These are phyloP conservation scores for Andinoacara biseriatus DNA, from an alignment of 2,113 vertebrate genomes.

Conservation along the genomic window DNA sequence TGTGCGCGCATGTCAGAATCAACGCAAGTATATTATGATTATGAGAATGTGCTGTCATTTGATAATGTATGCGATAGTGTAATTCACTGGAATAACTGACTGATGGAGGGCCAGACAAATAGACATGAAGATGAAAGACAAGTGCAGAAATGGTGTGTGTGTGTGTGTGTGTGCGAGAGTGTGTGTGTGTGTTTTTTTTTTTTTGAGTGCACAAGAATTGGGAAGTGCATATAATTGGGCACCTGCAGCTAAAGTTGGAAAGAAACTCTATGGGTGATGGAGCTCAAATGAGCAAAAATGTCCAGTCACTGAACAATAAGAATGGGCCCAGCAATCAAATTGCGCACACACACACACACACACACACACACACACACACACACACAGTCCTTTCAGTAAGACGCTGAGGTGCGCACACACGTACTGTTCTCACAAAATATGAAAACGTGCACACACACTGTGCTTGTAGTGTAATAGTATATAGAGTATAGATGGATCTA, in stretches of 20 bases:
- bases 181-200: not conserved
- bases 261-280: conserved; percentile 6
- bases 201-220: not conserved
- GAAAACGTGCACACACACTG: not conserved
- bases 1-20: conserved; percentile 6
- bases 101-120: conserved; percentile 36
- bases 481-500: conserved; percentile 42
- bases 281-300: conserved; percentile 14
- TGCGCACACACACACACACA: not conserved
- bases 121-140: conserved; percentile 51
- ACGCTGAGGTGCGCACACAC: not conserved
- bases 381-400: not conserved
- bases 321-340: not conserved
- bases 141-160: conserved; percentile 3
- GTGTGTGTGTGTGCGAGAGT: not conserved
- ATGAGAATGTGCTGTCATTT: conserved; percentile 50
- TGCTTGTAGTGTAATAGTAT: conserved; percentile 29
- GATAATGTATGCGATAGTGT: conserved; percentile 50
- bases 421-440: not conserved
- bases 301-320: conserved; percentile 3
- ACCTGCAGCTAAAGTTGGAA: conserved; percentile 6
- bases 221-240: not conserved
- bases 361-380: not conserved
- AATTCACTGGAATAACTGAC: conserved; percentile 33
- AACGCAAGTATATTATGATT: conserved; percentile 46